A percentile compares a stretch with the other conserved stretches of the same genome.
These are phyloP conservation scores for Hydrotaea diabolus DNA, from an alignment of 2,888 invertebrate genomes.

Conservation along the genomic window DNA sequence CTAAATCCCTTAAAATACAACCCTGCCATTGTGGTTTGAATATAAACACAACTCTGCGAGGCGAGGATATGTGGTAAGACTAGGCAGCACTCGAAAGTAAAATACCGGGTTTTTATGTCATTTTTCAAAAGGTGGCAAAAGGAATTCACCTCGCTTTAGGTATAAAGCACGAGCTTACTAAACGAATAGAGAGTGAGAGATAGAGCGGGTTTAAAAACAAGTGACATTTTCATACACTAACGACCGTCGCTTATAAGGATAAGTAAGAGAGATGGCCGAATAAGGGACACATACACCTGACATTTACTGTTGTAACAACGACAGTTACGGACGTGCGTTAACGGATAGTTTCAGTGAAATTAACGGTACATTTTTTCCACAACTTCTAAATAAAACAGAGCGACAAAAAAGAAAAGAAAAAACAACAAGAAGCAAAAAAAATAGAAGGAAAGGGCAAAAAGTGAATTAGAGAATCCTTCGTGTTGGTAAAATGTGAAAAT, in stretches of 20 bases:
- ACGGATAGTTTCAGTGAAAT: constrained; percentile 49
- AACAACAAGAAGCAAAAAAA: too few relatives aligned
- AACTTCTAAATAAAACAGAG: constrained; percentile 6
- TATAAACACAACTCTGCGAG: not conserved
- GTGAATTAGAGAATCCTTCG: not conserved
- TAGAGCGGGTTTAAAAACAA: not conserved
- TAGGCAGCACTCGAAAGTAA: constrained; percentile 70
- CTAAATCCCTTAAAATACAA: constrained; percentile 61
- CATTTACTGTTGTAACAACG: constrained; percentile 72
- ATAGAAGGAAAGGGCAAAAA: not conserved
- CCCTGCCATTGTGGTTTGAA: constrained; percentile 68
- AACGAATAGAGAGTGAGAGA: too few relatives aligned
- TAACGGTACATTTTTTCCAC: constrained; percentile 34
- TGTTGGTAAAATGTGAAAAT: not conserved
- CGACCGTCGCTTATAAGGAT: not conserved
- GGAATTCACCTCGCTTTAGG: constrained; percentile 49
- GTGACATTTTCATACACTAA: constrained; percentile 54
- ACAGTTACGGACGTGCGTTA: constrained; percentile 69
- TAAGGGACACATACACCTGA: constrained; percentile 74
- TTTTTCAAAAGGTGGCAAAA: constrained; percentile 36
- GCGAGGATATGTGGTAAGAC: constrained; percentile 32
- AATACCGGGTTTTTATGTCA: too few relatives aligned
- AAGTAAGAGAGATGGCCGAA: constrained; percentile 41
- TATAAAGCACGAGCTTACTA: not conserved
- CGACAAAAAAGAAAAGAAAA: not conserved